Evolutionary conservation across 1,140 invertebrate genomes (phyloP).

Genomic region (Drosophila grimshawi): DNA sequence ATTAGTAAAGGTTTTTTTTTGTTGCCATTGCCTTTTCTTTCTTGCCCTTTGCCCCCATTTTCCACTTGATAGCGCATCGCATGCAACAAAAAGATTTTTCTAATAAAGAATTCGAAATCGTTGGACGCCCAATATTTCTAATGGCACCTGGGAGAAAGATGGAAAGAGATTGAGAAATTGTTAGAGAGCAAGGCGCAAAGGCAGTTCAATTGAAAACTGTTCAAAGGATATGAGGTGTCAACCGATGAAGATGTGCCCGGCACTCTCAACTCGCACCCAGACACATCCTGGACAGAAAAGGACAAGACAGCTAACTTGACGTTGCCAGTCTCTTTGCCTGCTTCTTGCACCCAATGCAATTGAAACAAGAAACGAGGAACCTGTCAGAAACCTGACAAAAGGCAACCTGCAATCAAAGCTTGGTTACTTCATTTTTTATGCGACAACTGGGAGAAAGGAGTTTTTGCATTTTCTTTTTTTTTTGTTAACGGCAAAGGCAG

Average conservation of each 20-base stretch:
- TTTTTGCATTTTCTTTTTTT: neutral
- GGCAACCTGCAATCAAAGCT: neutral
- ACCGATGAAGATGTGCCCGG: constrained; percentile 52
- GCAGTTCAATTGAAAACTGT: constrained; percentile 75
- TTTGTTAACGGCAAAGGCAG: neutral
- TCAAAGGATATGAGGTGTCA: constrained; percentile 80
- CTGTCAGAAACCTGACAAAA: constrained; percentile 5
- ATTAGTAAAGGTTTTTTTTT: constrained; percentile 11
- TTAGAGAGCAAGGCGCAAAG: constrained; percentile 5
- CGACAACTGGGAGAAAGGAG: neutral
- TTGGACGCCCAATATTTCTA: constrained; percentile 77
- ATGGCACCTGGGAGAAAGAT: constrained; percentile 42
- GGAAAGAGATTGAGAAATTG: constrained; percentile 11
- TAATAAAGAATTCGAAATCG: constrained; percentile 76
- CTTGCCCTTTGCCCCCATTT: constrained; percentile 23
- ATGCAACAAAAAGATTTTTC: constrained; percentile 65
- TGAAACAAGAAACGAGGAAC: constrained; percentile 1
- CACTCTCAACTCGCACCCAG: constrained; percentile 9
- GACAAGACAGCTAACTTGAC: constrained; percentile 7
- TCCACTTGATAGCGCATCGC: constrained; percentile 56
- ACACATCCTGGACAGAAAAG: neutral
- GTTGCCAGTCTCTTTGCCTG: constrained; percentile 15
- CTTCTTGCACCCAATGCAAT: constrained; percentile 18
- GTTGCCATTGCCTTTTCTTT: neutral
- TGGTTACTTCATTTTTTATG: neutral